Evolutionary conservation across 1,140 invertebrate genomes (phyloP).

Genomic region (Tigriopus japonicus): DNA sequence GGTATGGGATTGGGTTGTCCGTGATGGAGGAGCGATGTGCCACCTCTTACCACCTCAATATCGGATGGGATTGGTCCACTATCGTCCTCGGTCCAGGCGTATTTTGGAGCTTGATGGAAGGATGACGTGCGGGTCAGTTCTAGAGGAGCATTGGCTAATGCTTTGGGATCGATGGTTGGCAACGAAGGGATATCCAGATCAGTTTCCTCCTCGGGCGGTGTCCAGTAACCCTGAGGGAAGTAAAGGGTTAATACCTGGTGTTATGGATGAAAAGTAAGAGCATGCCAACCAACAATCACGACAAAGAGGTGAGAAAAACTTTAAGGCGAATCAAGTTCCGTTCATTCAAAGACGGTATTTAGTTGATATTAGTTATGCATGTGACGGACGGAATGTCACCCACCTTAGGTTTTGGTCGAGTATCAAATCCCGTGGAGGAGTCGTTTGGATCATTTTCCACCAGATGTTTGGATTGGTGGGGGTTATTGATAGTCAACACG

Average conservation of each 20-base stretch:
- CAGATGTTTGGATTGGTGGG: too few species aligned
- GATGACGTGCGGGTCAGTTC: not conserved
- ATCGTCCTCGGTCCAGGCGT: not conserved
- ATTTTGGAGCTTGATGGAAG: not conserved
- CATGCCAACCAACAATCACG: not conserved
- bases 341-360: too few species aligned
- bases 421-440: too few species aligned
- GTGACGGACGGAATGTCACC: not conserved
- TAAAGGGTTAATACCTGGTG: not conserved
- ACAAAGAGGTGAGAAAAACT: not conserved
- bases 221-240: conserved; percentile 1
- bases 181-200: conserved; percentile 4
- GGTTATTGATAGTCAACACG: too few species aligned
- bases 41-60: conserved; percentile 2
- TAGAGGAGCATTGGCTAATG: not conserved
- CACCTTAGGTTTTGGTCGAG: too few species aligned
- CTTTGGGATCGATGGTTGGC: not conserved
- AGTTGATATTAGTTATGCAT: not conserved
- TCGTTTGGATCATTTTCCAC: too few species aligned
- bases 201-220: not conserved
- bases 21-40: not conserved
- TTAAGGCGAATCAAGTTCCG: too few species aligned
- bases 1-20: not conserved
- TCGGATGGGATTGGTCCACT: not conserved
- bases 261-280: not conserved